phyloP scores from a whole-genome alignment of 2,113 vertebrate species.

The Nothocercus julius region DNA sequence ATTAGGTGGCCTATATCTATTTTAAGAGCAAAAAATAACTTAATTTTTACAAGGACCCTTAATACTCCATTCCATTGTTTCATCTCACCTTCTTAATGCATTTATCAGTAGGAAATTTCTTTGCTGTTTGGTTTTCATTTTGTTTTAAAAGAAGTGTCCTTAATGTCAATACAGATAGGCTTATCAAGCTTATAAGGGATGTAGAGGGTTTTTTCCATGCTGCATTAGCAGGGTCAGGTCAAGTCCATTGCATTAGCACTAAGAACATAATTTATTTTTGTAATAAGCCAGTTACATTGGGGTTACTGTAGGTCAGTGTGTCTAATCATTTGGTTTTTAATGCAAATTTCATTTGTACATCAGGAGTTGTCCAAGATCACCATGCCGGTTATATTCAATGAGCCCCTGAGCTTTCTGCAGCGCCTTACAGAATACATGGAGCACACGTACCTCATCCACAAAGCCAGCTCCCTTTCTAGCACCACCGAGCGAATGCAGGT shows the following conservation, averaged over 20 bases:
- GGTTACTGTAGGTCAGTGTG: not conserved
- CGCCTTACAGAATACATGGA: constrained; percentile 97
- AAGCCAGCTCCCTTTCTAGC: constrained; percentile 87
- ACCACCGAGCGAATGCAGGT: constrained; percentile 95
- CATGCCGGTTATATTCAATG: constrained; percentile 97
- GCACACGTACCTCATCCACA: constrained; percentile 97
- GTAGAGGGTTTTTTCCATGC: not conserved
- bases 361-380: constrained; percentile 98
- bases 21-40: constrained; percentile 7
- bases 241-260: constrained; percentile 6
- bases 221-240: constrained; percentile 8
- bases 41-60: not conserved
- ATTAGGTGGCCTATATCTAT: not conserved
- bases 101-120: not conserved
- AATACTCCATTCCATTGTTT: not conserved
- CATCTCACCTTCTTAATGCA: not conserved
- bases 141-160: not conserved
- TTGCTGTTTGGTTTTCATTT: not conserved
- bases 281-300: constrained; percentile 4
- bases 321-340: not conserved
- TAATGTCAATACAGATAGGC: not conserved
- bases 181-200: not conserved
- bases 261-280: constrained; percentile 18
- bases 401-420: constrained; percentile 97
- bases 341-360: constrained; percentile 16